Base-by-base conservation (phyloP, 2,888 invertebrate genomes). In the Cryptus armator region DNA sequence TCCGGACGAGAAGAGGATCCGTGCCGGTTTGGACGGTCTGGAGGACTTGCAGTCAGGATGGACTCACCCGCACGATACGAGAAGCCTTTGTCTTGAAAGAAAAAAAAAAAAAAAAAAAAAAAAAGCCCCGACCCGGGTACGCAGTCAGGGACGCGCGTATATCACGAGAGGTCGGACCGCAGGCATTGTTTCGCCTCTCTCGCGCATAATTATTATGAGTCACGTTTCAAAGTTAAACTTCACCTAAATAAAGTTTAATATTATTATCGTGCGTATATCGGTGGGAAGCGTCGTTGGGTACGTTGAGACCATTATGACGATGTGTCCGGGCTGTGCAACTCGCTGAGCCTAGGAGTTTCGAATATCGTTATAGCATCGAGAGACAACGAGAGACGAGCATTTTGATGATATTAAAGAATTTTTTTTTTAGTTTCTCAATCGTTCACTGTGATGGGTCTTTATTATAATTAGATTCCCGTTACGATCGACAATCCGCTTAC, bases 241-340 rank as follows among this genome's bases (percentile, higher is more conserved):
- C 90, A 90, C 90, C 91, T 90, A 92, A 93, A 93, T 93, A 92
- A 93, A 92, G 92, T 91, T 92, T 92, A 91, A 93, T 92, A 91
- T 91, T 92, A 92, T 93, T 92, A 92, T 90, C 82, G 66, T 67
- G 67, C 37, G 68, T 72, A 74, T 29, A 44, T 32, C 24, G 64
- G 75, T 6, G 14, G 44, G 46, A 14, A 56, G 48, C 53, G 19
- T 51, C 64, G 56, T 71, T 51, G 37, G 9, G 10, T 19, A 62
- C 32, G 10, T 48, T 53, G 76, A 64, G 16, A 10, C 75, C 70
- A 76, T 81, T 76, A 64, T 37, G 62, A 62, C 44, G 51, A 76
- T 75, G 53, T 29, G 67, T 14, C 67, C 51, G 32, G 7, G 48
- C 5, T 24, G 46, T 53, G 37, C 12, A 29, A 10, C 56, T 44